A percentile compares a stretch with the other conserved stretches of the same genome.
These are phyloP conservation scores for Rhabdomys dilectus DNA, from an alignment of 2,113 vertebrate genomes.

Conservation along the genomic window DNA sequence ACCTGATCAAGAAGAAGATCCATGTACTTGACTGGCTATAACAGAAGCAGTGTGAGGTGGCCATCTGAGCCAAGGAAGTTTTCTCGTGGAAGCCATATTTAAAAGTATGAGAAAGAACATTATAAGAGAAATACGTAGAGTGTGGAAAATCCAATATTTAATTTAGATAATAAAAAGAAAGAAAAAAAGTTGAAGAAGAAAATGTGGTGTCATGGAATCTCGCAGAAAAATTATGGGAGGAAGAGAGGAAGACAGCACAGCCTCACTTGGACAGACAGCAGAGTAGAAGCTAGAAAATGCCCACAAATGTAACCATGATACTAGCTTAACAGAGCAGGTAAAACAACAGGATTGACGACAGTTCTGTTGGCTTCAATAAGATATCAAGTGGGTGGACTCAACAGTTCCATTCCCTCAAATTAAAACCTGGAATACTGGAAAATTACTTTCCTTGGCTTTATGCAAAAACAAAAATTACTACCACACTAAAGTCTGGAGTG, in stretches of 20 bases:
- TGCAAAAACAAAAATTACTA: background rate
- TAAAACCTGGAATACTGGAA: background rate
- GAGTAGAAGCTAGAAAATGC: background rate
- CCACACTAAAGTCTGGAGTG: background rate
- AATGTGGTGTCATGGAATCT: background rate
- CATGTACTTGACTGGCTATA: too few species aligned
- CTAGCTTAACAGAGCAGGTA: background rate
- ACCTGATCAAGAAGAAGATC: background rate
- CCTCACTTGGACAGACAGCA: background rate
- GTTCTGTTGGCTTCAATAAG: too few species aligned
- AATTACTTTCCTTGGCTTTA: background rate
- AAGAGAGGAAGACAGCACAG: too few species aligned
- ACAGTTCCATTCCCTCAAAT: background rate
- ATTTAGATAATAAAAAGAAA: background rate
- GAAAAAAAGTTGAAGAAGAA: background rate
- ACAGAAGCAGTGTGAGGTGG: background rate
- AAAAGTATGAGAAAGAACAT: background rate
- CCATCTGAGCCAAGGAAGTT: background rate
- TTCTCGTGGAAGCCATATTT: background rate
- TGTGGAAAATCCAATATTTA: background rate
- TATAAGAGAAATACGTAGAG: background rate
- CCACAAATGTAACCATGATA: fast-evolving
- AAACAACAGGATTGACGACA: background rate
- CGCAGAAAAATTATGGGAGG: background rate
- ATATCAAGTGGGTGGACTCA: background rate